Evolutionary conservation across 2,797 vertebrate genomes (phyloP).

Genomic region (Crax fasciolata): DNA sequence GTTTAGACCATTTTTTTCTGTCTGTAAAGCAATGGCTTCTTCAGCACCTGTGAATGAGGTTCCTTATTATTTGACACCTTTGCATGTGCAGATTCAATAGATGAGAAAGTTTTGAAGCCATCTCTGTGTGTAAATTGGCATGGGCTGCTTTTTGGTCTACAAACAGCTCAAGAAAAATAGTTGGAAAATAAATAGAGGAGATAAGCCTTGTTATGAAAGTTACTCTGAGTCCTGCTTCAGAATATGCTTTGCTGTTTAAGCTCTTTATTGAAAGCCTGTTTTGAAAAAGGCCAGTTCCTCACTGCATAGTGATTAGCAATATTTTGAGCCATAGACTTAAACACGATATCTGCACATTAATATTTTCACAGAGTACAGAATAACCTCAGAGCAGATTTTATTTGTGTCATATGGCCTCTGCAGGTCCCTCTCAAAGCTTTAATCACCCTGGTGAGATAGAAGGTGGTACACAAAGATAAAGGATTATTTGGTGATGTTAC

Average conservation of each 20-base stretch:
- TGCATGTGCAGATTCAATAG: not conserved
- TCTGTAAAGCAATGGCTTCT: not conserved
- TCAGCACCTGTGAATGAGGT: not conserved
- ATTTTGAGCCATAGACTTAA: not conserved
- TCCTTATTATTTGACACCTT: not conserved
- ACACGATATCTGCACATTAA: not conserved
- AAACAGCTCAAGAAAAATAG: not conserved
- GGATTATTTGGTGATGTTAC: not conserved
- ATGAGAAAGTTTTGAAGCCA: accelerated
- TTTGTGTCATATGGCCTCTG: not conserved
- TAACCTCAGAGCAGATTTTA: not conserved
- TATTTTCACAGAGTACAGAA: not conserved
- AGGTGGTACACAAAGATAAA: accelerated
- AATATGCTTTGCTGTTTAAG: not conserved
- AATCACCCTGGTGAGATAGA: not conserved
- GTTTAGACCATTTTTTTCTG: not conserved
- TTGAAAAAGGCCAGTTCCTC: not conserved
- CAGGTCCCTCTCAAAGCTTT: not conserved
- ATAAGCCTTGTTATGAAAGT: not conserved
- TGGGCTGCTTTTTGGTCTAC: not conserved
- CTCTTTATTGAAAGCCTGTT: not conserved
- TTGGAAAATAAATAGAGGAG: not conserved
- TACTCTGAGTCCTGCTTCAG: not conserved
- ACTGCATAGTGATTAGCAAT: not conserved
- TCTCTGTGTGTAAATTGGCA: not conserved